These are phyloP conservation scores for Nanorana parkeri DNA, from an alignment of 2,113 vertebrate species.

Conservation along the genomic window DNA sequence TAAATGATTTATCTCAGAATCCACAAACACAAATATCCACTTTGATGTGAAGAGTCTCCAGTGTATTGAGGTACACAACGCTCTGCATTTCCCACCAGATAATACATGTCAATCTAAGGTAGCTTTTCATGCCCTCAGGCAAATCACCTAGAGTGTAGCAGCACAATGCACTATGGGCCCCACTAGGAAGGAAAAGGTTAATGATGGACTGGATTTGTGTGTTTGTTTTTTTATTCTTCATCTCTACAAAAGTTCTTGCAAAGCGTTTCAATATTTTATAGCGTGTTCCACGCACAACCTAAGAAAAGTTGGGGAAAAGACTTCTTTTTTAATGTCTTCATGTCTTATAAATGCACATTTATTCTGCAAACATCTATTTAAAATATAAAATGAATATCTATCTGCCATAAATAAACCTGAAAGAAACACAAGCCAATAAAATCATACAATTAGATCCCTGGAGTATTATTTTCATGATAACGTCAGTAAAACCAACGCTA, in stretches of 20 bases:
- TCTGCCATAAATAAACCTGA: too few relatives aligned
- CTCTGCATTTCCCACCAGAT: constrained; percentile 30
- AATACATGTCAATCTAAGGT: constrained; percentile 22
- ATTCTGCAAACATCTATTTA: too few relatives aligned
- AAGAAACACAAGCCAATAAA: too few relatives aligned
- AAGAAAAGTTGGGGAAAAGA: too few relatives aligned
- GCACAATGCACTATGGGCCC: neutral
- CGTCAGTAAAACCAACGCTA: too few relatives aligned
- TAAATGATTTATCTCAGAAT: constrained; percentile 47
- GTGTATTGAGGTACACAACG: constrained; percentile 14
- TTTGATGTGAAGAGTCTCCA: constrained; percentile 19
- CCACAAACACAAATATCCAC: constrained; percentile 45
- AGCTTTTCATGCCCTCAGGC: constrained; percentile 31
- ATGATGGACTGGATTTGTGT: neutral
- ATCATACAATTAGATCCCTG: too few relatives aligned
- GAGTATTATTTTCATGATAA: too few relatives aligned
- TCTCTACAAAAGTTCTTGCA: neutral
- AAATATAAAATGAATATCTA: too few relatives aligned
- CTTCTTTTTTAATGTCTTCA: too few relatives aligned
- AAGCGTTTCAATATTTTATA: constrained; percentile 10
- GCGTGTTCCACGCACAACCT: neutral
- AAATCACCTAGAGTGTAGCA: constrained; percentile 7
- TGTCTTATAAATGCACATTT: too few relatives aligned
- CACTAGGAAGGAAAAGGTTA: constrained; percentile 13
- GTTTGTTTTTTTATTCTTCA: constrained; percentile 13